These are phyloP conservation scores for Sula dactylatra DNA, from an alignment of 2,113 vertebrate genomes.

Conservation along the genomic window DNA sequence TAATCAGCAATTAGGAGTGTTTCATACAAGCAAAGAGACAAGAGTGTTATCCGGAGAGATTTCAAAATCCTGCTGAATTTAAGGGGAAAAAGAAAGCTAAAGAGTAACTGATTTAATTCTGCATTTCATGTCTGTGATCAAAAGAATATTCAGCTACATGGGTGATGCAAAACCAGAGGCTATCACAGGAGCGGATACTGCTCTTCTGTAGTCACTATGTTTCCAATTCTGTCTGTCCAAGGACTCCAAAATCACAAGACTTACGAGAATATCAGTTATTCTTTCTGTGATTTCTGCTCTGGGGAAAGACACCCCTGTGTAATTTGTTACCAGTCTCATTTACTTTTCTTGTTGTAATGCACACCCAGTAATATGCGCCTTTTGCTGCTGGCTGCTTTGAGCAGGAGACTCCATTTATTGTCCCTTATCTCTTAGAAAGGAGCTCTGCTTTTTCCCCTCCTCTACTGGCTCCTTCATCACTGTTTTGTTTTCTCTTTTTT, in stretches of 20 bases:
- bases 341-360: background rate
- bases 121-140: background rate
- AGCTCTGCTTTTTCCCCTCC: background rate
- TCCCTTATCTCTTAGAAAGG: slow-evolving; percentile 1
- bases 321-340: background rate
- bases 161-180: background rate
- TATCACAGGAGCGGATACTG: background rate
- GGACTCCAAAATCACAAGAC: background rate
- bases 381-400: background rate
- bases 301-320: background rate
- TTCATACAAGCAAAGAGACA: background rate
- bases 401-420: background rate
- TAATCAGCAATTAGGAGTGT: background rate
- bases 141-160: background rate
- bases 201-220: background rate
- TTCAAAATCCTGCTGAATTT: background rate
- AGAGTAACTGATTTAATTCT: background rate
- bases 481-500: background rate
- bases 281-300: background rate
- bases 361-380: background rate
- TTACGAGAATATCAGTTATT: background rate
- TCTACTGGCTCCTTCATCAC: background rate
- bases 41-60: background rate
- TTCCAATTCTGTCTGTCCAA: background rate
- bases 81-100: background rate